Conservation (phyloP, 1,140 invertebrate genomes). For the Ceratoteleas bidentatus region DNA sequence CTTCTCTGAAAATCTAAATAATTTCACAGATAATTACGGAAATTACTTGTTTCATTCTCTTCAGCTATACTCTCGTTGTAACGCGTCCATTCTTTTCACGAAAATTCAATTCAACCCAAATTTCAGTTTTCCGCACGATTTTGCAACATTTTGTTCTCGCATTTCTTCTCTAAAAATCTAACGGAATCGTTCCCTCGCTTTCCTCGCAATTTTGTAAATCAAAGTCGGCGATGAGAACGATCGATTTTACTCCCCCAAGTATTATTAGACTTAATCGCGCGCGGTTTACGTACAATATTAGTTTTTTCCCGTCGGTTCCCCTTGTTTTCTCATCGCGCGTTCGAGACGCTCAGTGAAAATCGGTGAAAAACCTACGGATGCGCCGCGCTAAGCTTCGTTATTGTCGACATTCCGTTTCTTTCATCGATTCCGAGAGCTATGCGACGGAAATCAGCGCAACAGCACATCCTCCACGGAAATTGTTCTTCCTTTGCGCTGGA, state of each 20-base stretch:
- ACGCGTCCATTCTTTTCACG: no score
- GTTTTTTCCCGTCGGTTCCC: background rate
- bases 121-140: no score
- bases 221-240: no score
- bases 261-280: background rate
- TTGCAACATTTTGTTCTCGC: no score
- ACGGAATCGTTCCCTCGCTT: no score
- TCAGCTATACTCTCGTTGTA: no score
- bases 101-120: no score
- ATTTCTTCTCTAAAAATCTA: no score
- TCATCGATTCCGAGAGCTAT: conserved; percentile 48
- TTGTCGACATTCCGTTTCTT: conserved; percentile 48
- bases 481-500: conserved; percentile 59
- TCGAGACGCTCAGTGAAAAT: conserved; percentile 8
- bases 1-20: no score
- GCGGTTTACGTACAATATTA: background rate
- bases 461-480: conserved; percentile 57
- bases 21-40: no score
- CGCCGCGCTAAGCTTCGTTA: conserved; percentile 43
- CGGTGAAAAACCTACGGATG: conserved; percentile 23
- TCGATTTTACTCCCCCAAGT: background rate
- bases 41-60: no score
- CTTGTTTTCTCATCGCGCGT: background rate
- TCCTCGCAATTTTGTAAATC: no score
- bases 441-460: conserved; percentile 58